phyloP scores from a whole-genome alignment of 2,797 vertebrate species.

The Ptychadena robeensis region DNA sequence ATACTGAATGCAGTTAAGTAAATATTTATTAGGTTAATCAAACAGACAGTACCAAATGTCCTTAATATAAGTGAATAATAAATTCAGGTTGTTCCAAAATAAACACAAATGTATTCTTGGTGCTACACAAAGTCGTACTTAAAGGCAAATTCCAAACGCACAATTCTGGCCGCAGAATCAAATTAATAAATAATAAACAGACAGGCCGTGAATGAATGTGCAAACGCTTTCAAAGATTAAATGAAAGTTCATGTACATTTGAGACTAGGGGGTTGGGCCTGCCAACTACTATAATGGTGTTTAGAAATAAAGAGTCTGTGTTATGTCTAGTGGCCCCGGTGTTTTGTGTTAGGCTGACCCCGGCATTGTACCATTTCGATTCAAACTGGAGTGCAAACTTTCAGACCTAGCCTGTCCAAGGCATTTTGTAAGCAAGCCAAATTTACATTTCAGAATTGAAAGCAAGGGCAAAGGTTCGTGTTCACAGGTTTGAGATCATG shows the following conservation, averaged over 20 bases:
- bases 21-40: not conserved
- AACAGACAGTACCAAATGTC: not conserved
- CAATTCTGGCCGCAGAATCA: not conserved
- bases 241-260: conserved; percentile 19
- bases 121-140: not conserved
- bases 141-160: not conserved
- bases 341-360: conserved; percentile 80
- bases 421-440: conserved; percentile 75
- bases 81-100: not conserved
- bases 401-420: conserved; percentile 67
- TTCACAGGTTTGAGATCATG: conserved; percentile 74
- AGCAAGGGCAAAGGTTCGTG: conserved; percentile 70
- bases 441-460: conserved; percentile 76
- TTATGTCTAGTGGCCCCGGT: conserved; percentile 84
- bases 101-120: not conserved
- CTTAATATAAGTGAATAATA: not conserved
- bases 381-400: conserved; percentile 67
- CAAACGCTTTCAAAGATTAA: conserved; percentile 50
- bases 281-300: conserved; percentile 73
- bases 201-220: conserved; percentile 23
- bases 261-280: conserved; percentile 69
- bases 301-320: conserved; percentile 82
- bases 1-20: not conserved
- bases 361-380: conserved; percentile 72
- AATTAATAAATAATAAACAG: conserved; percentile 52